Percentiles rank a stretch among this genome's conserved stretches.
Conservation (phyloP, 2,113 vertebrate species). For the Tautogolabrus adspersus region DNA sequence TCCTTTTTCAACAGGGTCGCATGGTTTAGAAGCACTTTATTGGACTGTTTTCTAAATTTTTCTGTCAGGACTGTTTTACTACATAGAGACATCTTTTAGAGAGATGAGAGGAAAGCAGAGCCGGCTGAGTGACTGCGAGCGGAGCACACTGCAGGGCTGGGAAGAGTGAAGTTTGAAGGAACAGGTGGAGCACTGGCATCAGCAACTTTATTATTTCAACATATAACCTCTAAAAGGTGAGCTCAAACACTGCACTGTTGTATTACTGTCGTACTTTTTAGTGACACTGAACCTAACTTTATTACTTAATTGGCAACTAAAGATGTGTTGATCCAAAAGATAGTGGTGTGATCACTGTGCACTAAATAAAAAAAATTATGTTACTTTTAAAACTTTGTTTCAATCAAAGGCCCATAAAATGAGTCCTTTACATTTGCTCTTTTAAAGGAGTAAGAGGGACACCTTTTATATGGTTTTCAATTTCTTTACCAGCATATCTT, state of each 20-base stretch:
- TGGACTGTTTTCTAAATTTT: slow-evolving; percentile 1
- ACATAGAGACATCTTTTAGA: slow-evolving; percentile 14
- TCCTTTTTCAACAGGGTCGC: slow-evolving; percentile 13
- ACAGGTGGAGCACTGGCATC: slow-evolving; percentile 69
- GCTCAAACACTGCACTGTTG: background rate
- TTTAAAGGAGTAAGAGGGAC: background rate
- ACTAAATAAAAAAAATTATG: background rate
- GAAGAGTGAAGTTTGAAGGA: slow-evolving; percentile 62
- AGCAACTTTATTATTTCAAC: slow-evolving; percentile 52
- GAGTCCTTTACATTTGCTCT: background rate
- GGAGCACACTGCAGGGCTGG: slow-evolving; percentile 22
- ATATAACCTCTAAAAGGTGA: slow-evolving; percentile 60
- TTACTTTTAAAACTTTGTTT: too few relatives aligned
- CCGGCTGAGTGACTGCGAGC: slow-evolving; percentile 23
- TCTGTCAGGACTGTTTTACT: slow-evolving; percentile 26
- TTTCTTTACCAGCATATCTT: too few relatives aligned
- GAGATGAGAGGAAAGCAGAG: slow-evolving; percentile 44
- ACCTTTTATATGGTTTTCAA: too few relatives aligned
- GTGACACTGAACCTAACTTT: background rate
- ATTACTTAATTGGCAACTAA: background rate
- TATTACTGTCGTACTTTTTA: background rate
- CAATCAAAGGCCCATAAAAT: too few relatives aligned
- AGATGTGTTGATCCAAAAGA: background rate
- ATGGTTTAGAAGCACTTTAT: slow-evolving; percentile 10
- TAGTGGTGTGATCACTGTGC: background rate